These are phyloP conservation scores for Pogonocherus hispidulus DNA, from an alignment of 2,888 invertebrate species.

Conservation along the genomic window DNA sequence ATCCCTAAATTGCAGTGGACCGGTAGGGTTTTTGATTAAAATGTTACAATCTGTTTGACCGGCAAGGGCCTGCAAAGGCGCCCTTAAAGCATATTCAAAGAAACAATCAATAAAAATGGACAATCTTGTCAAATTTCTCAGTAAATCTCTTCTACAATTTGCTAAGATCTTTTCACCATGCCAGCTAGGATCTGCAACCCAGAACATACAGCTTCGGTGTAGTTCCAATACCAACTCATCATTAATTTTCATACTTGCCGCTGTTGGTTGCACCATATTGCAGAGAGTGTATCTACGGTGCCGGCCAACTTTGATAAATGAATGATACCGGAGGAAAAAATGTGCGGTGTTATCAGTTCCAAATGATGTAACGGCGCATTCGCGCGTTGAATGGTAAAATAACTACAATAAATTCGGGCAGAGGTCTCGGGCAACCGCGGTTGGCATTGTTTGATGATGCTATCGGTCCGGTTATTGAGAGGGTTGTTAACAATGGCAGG, in stretches of 20 bases:
- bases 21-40: no score
- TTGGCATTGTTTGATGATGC: conserved; percentile 67
- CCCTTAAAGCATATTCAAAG: no score
- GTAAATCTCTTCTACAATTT: no score
- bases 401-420: conserved; percentile 61
- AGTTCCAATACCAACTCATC: conserved; percentile 31
- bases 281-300: conserved; percentile 2
- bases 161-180: no score
- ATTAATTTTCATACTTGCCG: conserved; percentile 48
- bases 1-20: no score
- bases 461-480: conserved; percentile 64
- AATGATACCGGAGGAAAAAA: conserved; percentile 35
- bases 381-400: conserved; percentile 57
- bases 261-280: conserved; percentile 38
- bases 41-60: no score
- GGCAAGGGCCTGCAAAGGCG: no score
- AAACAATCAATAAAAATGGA: no score
- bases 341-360: conserved; percentile 33
- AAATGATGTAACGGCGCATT: conserved; percentile 36
- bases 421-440: conserved; percentile 61
- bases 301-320: conserved; percentile 43
- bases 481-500: conserved; percentile 60
- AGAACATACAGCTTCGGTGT: neutral
- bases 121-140: no score
- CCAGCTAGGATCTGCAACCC: no score